Percentiles rank a stretch among this genome's conserved stretches.
phyloP scores from a whole-genome alignment of 2,888 invertebrate genomes.

The Dolichopus griseipennis region DNA sequence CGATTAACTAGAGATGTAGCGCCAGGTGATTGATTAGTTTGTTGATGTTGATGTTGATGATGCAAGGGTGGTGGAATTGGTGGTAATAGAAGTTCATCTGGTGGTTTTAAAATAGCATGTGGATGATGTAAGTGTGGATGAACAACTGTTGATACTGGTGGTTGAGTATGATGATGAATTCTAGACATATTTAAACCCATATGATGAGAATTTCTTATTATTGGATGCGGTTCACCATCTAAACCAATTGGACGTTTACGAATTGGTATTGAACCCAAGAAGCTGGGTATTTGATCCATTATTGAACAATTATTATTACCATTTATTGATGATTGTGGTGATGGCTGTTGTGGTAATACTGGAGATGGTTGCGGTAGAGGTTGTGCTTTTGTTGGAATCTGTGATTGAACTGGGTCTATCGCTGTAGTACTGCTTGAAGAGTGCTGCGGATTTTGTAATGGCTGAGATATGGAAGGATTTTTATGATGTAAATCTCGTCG shows the following conservation, averaged over 20 bases:
- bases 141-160: slow-evolving; percentile 10
- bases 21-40: slow-evolving; percentile 16
- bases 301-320: slow-evolving; percentile 35
- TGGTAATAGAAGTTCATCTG: slow-evolving; percentile 23
- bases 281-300: slow-evolving; percentile 38
- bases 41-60: slow-evolving; percentile 8
- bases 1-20: slow-evolving; percentile 22
- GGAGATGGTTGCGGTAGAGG: slow-evolving; percentile 40
- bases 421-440: slow-evolving; percentile 26
- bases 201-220: slow-evolving; percentile 26
- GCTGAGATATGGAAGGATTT: slow-evolving; percentile 28
- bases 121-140: slow-evolving; percentile 23
- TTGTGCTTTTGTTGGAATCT: slow-evolving; percentile 14
- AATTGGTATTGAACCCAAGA: slow-evolving; percentile 41
- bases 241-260: slow-evolving; percentile 37
- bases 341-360: slow-evolving; percentile 41
- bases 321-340: slow-evolving; percentile 29
- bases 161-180: slow-evolving; percentile 20
- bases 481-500: slow-evolving; percentile 63
- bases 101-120: slow-evolving; percentile 20
- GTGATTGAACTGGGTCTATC: slow-evolving; percentile 24
- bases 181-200: slow-evolving; percentile 24
- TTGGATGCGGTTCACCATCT: slow-evolving; percentile 30
- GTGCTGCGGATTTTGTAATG: background rate
- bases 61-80: slow-evolving; percentile 18